Base-by-base conservation (phyloP, 2,888 invertebrate genomes). In the Platerodrilus igneus region DNA sequence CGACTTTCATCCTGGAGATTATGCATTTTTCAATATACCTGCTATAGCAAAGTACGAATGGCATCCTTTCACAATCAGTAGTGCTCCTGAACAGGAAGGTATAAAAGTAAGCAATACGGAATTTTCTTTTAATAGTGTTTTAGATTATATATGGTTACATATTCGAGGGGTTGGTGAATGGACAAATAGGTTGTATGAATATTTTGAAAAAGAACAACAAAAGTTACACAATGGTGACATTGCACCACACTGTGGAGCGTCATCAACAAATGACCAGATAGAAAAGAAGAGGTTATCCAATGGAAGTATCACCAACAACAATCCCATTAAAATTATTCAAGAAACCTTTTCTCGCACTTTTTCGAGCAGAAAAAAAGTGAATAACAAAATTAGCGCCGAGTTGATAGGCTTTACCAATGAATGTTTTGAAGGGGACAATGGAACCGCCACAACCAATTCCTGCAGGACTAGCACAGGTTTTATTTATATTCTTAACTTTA, bases 21-120 rank as follows among this genome's bases (percentile, higher is more conserved):
- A 94, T 63, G 81, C 93, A 20, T 95, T 91, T 60, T 85, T 94
- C 0, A 90, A 92, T 59, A 85, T 96, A 34, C 95, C 95, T 0
- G 81, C 81, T 4, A 91, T 95, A 43, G 93, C 95, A 1, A 80
- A 81, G 39, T 90, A 90, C 58, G 95, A 96, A 68, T 95, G 94
- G 94, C 95, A 95, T 75, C 94, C 95, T 0, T 94, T 96, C 60
- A 95, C 95, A 1, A 86, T 95, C 50, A 94, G 93, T 71, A 92
- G 92, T 56, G 92, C 94, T 4, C 95, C 95, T 0, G 94, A 95
- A 65, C 86, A 91, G 63, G 85, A 87, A 73, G 87, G 89, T 83
- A 57, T 52, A 29, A 14, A 26, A 10, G 11, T 30, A 9, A 6
- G 7, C 11, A 20, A 13, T 36, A 6, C 11, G 4, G 8, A 13